Evolutionary conservation across 2,888 invertebrate genomes (phyloP).

Genomic region (Spodoptera littoralis): DNA sequence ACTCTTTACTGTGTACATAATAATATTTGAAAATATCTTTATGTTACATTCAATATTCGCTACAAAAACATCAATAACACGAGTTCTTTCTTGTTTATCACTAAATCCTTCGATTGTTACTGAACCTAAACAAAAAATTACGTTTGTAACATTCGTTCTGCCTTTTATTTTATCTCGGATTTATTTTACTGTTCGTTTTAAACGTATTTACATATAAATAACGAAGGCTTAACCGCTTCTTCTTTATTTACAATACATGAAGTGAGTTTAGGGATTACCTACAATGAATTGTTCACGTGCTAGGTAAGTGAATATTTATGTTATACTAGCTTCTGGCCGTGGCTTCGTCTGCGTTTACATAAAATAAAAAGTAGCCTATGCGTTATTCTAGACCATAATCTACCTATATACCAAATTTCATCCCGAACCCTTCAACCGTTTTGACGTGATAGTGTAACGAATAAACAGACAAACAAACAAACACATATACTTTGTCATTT

Average conservation of each 20-base stretch:
- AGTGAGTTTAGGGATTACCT: conserved; percentile 18
- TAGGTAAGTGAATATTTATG: not conserved
- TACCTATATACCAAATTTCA: no score
- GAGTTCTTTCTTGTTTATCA: conserved; percentile 23
- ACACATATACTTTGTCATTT: no score
- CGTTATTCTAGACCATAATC: no score
- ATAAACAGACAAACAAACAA: no score
- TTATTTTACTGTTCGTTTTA: conserved; percentile 41
- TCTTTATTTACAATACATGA: conserved; percentile 18
- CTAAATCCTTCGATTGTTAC: conserved; percentile 44
- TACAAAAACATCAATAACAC: conserved; percentile 19
- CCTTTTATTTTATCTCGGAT: conserved; percentile 31
- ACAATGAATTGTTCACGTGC: conserved; percentile 2
- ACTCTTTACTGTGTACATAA: no score
- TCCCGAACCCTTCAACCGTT: no score
- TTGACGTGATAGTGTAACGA: no score
- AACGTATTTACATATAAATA: conserved; percentile 37
- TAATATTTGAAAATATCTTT: no score
- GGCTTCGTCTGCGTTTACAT: no score
- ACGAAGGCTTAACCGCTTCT: conserved; percentile 31
- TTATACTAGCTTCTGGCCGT: no score
- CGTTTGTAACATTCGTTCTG: conserved; percentile 10
- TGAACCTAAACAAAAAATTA: conserved; percentile 42
- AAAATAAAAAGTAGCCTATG: no score
- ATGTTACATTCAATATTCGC: no score